Base-by-base conservation (phyloP, 2,888 invertebrate species). In the Ecliptopera silaceata region DNA sequence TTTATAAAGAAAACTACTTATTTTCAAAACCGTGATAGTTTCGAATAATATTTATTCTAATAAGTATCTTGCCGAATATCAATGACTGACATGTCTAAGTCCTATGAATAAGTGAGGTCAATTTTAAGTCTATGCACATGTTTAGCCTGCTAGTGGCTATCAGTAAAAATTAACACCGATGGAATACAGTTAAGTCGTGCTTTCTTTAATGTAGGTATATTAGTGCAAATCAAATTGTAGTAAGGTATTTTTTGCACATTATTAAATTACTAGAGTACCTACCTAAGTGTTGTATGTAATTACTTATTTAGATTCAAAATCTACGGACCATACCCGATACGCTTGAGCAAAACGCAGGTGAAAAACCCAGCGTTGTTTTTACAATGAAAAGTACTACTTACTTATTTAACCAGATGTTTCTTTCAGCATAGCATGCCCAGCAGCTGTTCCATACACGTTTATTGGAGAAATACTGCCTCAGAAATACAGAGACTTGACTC, bases 381-480 rank as follows among this genome's bases (percentile, higher is more conserved):
- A 11, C 6, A 10, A 15, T 11, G 22, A n/a, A 43, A 41, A 11
- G 8, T n/a, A n/a, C n/a, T n/a, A n/a, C n/a, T n/a, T n/a, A n/a
- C n/a, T 3, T 26, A 5, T 44, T 12, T 12, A 29, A 10, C 6
- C n/a, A 44, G 2, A 17, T 45, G 29, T 20, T 15, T 57, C 18
- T 46, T 52, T 41, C 41, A 92, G 92, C 70, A 70, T 91, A 76
- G 86, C 90, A 1, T 85, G 88, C 53, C 88, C 91, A 2, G 82
- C 90, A 0, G 82, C 91, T 1, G 80, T 78, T 3, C 90, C 91
- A 0, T 92, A 89, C 69, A 79, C 88, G 0, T 91, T 75, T 63
- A 86, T 92, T 15, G 89, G 91, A 4, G 92, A 92, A 68, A 80
- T 92, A 10, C 56, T 87, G 0, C 91, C 92, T 0, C 69, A 66